Percentiles rank a stretch among this genome's conserved stretches.
Evolutionary conservation across 1,140 invertebrate species (phyloP).

Genomic region (Atta texana): DNA sequence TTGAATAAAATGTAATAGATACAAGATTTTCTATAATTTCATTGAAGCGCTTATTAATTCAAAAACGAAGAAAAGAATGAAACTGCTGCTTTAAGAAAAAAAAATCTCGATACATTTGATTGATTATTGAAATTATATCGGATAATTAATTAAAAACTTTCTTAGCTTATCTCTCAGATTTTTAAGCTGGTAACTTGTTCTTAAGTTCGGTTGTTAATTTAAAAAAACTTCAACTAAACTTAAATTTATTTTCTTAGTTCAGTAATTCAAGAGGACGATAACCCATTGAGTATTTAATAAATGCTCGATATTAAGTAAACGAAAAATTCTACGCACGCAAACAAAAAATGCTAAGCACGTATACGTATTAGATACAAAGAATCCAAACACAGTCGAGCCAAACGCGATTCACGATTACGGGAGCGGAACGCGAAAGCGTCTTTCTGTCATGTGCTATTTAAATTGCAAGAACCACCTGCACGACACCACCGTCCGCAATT

Average conservation of each 20-base stretch:
- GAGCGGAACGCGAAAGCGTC: constrained; percentile 8
- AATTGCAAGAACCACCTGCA: constrained; percentile 36
- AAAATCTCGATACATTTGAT: background rate
- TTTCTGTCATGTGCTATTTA: constrained; percentile 53
- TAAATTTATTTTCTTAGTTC: constrained; percentile 15
- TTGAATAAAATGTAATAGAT: background rate
- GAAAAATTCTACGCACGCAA: constrained; percentile 6
- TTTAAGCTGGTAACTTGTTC: constrained; percentile 21
- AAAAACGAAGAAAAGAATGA: background rate
- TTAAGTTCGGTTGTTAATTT: constrained; percentile 23
- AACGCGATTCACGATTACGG: constrained; percentile 17
- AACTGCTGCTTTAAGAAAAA: background rate
- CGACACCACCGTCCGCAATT: constrained; percentile 43
- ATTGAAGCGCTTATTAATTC: constrained; percentile 1
- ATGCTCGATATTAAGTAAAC: background rate
- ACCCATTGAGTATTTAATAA: background rate
- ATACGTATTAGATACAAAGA: constrained; percentile 35
- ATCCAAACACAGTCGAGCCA: background rate
- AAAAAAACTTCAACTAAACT: constrained; percentile 19
- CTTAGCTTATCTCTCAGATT: constrained; percentile 4
- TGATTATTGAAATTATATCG: background rate
- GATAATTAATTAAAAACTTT: constrained; percentile 21
- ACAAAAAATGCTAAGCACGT: background rate
- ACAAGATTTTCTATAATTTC: background rate
- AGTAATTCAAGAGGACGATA: background rate